Evolutionary conservation across 2,113 vertebrate genomes (phyloP).

Genomic region (Helogale parvula): DNA sequence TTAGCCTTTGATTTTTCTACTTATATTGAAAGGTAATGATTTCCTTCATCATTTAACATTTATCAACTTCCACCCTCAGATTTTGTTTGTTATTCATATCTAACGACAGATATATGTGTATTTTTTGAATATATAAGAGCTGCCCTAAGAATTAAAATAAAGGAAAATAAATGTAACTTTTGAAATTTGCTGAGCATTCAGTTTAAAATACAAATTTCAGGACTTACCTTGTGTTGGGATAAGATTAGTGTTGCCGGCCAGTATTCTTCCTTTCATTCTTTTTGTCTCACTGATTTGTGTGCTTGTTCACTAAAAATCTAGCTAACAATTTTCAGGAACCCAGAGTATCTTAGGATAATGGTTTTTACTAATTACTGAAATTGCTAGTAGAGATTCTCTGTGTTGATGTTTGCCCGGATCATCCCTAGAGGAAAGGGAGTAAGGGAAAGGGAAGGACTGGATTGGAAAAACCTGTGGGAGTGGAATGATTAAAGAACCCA

Average conservation of each 20-base stretch:
- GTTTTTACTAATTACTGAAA: background rate
- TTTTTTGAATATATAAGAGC: background rate
- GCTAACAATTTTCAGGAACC: background rate
- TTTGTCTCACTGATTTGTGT: slow-evolving; percentile 7
- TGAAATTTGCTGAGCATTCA: background rate
- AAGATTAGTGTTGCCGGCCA: background rate
- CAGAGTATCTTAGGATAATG: background rate
- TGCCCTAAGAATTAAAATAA: background rate
- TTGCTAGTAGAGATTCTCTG: background rate
- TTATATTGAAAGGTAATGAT: slow-evolving; percentile 42
- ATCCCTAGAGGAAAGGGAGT: background rate
- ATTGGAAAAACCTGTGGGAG: background rate
- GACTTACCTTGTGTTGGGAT: background rate
- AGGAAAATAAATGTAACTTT: background rate
- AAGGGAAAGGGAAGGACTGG: background rate
- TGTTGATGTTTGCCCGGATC: background rate
- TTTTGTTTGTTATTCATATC: slow-evolving; percentile 32
- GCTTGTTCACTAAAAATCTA: background rate
- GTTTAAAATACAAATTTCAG: background rate
- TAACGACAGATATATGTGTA: background rate
- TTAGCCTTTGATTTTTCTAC: slow-evolving; percentile 45
- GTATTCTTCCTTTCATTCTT: background rate
- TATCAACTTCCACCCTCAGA: slow-evolving; percentile 28
- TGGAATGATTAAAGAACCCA: background rate
- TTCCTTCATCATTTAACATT: slow-evolving; percentile 51